Evolutionary conservation across 2,113 vertebrate species (phyloP).

Genomic region (Tachuris rubrigastra): DNA sequence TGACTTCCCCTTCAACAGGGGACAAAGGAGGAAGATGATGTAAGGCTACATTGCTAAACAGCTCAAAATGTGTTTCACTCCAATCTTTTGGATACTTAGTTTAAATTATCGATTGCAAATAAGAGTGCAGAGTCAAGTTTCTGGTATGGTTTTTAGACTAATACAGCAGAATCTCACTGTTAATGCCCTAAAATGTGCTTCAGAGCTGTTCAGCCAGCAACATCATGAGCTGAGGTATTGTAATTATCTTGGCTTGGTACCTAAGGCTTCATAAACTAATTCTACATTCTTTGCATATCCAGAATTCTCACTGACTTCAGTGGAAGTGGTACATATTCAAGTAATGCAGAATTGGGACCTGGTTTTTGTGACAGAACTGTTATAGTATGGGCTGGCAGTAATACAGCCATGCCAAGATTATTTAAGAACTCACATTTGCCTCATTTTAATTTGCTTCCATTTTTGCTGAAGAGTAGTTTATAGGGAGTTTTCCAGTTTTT

Average conservation of each 20-base stretch:
- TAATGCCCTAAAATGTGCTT: conserved; percentile 3
- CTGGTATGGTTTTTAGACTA: conserved; percentile 44
- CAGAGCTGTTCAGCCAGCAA: conserved; percentile 18
- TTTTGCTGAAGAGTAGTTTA: background rate
- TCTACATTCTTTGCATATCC: conserved; percentile 13
- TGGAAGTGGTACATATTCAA: background rate
- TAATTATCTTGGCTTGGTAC: conserved; percentile 14
- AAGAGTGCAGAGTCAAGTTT: background rate
- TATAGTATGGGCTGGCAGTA: background rate
- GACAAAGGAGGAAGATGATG: background rate
- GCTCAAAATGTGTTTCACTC: background rate
- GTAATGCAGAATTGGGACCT: background rate
- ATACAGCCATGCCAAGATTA: background rate
- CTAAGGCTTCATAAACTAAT: background rate
- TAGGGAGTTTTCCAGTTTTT: background rate
- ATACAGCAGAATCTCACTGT: conserved; percentile 39
- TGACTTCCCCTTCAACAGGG: conserved; percentile 39
- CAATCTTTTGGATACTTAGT: background rate
- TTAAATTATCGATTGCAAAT: background rate
- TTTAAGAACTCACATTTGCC: background rate
- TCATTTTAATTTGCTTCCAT: background rate
- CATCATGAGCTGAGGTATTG: background rate
- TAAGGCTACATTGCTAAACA: background rate
- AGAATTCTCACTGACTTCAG: background rate
- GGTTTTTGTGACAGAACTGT: background rate